These are phyloP conservation scores for Acronicta aceris DNA, from an alignment of 2,888 invertebrate genomes.

Conservation along the genomic window DNA sequence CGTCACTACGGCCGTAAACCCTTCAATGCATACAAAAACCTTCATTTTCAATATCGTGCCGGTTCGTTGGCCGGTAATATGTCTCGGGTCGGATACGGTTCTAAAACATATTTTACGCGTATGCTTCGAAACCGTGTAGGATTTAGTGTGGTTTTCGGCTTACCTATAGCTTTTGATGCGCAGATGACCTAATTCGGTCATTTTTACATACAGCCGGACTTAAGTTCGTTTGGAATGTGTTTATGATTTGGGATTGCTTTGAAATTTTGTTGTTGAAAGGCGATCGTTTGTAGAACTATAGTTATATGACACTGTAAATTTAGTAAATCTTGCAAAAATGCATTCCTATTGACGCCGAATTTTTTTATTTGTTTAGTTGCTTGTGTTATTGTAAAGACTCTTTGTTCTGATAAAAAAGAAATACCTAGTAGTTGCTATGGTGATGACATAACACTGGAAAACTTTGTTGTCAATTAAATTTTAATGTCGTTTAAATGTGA, in stretches of 20 bases:
- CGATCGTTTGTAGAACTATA: too few species aligned
- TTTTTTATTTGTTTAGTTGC: too few species aligned
- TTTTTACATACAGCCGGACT: constrained; percentile 18
- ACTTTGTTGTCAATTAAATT: too few species aligned
- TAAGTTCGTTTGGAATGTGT: constrained; percentile 28
- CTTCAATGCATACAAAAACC: constrained; percentile 79
- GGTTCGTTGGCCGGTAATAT: constrained; percentile 68
- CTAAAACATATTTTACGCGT: constrained; percentile 78
- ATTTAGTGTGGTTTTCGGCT: constrained; percentile 68
- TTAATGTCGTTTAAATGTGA: too few species aligned
- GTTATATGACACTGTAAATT: too few species aligned
- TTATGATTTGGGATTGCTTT: constrained; percentile 2
- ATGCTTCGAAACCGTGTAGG: constrained; percentile 59
- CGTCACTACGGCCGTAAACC: constrained; percentile 68
- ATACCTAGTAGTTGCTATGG: too few species aligned
- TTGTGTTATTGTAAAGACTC: too few species aligned
- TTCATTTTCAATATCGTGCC: constrained; percentile 77
- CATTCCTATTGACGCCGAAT: too few species aligned
- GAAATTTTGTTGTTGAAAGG: background rate
- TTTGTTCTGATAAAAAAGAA: too few species aligned
- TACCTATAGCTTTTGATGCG: constrained; percentile 64
- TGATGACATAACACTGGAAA: too few species aligned
- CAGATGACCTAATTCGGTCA: constrained; percentile 56
- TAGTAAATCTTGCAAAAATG: too few species aligned
- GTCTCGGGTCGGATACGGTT: constrained; percentile 65